Evolutionary conservation across 2,113 vertebrate genomes (phyloP), one percentile per base, ranked within the genome.

Genomic region (Syrmaticus mikado): DNA sequence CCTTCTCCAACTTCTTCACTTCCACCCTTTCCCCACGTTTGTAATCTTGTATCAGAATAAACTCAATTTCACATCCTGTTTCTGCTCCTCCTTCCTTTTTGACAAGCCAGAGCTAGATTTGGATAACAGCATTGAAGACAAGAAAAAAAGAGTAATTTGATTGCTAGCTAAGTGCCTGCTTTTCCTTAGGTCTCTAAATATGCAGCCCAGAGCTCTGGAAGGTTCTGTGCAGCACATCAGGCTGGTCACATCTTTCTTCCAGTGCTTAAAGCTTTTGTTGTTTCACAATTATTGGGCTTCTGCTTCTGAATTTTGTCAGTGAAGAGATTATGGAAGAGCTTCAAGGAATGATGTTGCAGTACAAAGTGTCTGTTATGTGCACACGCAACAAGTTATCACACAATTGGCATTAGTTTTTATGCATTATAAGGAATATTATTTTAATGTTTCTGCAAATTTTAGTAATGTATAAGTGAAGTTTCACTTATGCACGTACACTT

Each of bases 31-130:
- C 38, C 61, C 14, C 30, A 40, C 60, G 7, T 38, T 71, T 50
- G 13, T 65, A 85, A 40, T 77, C 70, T 66, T 66, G 36, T 57
- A 40, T 73, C 30, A 48, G 9, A 10, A 36, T 77, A 80, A 73
- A 61, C 66, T 80, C 45, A 30, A 82, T 92, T 95, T 93, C 75
- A 65, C 52, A 89, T 94, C 76, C 41, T 79, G 19, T 61, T 72
- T 82, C 38, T 89, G 17, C 1, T 74, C 30, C 68, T 85, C 22
- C 60, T 92, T 85, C 22, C 66, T 78, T 92, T 91, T 72, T 50
- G 57, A 40, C 62, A 70, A 87, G 66, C 40, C 53, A 80, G 46
- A 94, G 24, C 60, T 83, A 41, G 58, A 21, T 81, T 89, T 67
- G 53, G 79, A 36, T 84, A 81, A 78, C 8, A 68, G 40, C 27